Evolutionary conservation across 2,888 invertebrate species (phyloP).

Genomic region (Smittia aterrima): DNA sequence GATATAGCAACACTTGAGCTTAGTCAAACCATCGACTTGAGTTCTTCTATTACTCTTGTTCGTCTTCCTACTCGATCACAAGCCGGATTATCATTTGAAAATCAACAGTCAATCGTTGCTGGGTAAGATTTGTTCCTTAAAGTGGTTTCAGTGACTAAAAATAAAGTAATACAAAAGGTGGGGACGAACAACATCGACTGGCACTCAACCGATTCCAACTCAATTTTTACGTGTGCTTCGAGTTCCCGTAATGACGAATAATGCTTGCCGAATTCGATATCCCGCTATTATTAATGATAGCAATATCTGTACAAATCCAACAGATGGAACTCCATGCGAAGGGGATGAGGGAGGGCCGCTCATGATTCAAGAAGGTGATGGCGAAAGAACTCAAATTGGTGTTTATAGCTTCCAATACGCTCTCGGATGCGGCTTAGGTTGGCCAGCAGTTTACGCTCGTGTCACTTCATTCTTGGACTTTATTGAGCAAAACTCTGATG

Average conservation of each 20-base stretch:
- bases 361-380: conserved; percentile 39
- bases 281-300: not conserved
- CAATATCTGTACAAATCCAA: conserved; percentile 16
- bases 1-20: conserved; percentile 20
- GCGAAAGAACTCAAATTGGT: conserved; percentile 40
- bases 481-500: conserved; percentile 14
- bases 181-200: not conserved
- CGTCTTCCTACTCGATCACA: conserved; percentile 9
- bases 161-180: not conserved
- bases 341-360: conserved; percentile 42
- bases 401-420: conserved; percentile 37
- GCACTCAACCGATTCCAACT: not conserved
- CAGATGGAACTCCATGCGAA: conserved; percentile 1
- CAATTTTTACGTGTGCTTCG: not conserved
- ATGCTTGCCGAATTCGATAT: conserved; percentile 3
- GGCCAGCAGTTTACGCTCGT: conserved; percentile 50
- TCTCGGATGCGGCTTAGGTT: conserved; percentile 20
- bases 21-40: not conserved
- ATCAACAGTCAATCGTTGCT: not conserved
- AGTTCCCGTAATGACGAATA: conserved; percentile 6
- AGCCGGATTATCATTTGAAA: not conserved
- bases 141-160: not conserved
- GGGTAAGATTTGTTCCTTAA: not conserved
- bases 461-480: conserved; percentile 47
- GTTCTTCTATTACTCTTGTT: not conserved